Evolutionary conservation across 2,888 invertebrate species (phyloP), one percentile per base, ranked within the genome.

Genomic region (Sphecodes monilicornis): DNA sequence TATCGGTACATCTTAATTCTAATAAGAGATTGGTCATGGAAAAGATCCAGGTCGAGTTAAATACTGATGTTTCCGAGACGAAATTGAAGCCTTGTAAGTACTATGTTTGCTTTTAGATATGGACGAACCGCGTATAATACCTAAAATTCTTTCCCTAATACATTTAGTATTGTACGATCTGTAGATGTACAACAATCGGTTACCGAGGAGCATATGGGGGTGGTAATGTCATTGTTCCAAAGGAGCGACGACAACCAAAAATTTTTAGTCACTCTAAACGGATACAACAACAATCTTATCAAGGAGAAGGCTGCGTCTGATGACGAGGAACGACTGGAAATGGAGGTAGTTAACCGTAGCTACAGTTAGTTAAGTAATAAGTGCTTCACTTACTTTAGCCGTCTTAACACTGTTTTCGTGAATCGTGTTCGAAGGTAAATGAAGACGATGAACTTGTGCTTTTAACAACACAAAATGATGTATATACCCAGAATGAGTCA

Each of bases 211-310:
- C 93, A 94, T 70, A 92, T 94, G 90, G 93, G 92, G 18, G 92
- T 94, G 36, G 93, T 94, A 11, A 94, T 93, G 91, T 94, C 94
- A 32, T 91, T 94, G 68, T 94, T 94, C 80, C 93, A 94, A 90
- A 91, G 93, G 82, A 93, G 92, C 76, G 92, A 94, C 82, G 91
- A 94, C 78, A 94, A 92, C 81, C 94, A 94, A 86, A 94, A 94
- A 84, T 94, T 95, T 90, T 87, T 94, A 86, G 94, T 95, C 75
- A 94, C 94, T 5, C 87, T 95, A 66, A 94, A 94, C 79, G 94
- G 94, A 79, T 94, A 94, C 79, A 94, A 94, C 69, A 93, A 93
- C 86, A 93, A 94, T 82, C 86, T 91, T 36, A 74, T 89, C 54
- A 92, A 93, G 86, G 93, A 94, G 36, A 92, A 91, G 76, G 83